Base-by-base conservation (phyloP, 2,113 vertebrate species). In the human region DNA sequence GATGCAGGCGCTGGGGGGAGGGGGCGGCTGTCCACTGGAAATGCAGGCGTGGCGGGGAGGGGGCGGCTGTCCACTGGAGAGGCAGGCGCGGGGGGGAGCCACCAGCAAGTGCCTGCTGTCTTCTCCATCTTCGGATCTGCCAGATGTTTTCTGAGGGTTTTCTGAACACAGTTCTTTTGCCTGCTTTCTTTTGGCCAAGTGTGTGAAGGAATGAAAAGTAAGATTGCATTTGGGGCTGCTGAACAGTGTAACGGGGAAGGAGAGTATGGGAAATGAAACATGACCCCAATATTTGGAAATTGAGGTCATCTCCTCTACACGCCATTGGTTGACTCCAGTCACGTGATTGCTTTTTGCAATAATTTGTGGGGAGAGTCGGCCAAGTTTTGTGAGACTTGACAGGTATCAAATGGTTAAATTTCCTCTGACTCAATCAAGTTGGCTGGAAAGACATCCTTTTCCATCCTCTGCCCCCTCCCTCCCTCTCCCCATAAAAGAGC, bases 231-330 rank as follows among this genome's bases (percentile, higher is more conserved):
- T 84, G 87, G 97, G 97, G 87, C 97, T 89, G 89, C 59, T 96
- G 93, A 90, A 96, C 97, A 40, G 97, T 89, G 83, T 94, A 97
- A 97, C 64, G 73, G n/a, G 86, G 86, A 92, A n/a, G 97, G 86
- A 45, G 94, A 50, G 90, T 97, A 95, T 97, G 98, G 88, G 86
- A 96, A 98, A 84, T 98, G 97, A 98, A 98, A 98, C 95, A 78
- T 96, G 97, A 98, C 96, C 98, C 97, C 96, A 30, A 96, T 95
- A 97, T 97, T 93, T 97, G 98, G 98, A 98, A 97, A 98, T 93
- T 96, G 98, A 97, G 94, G 98, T 98, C 98, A 98, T 97, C 97
- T 96, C 90, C 76, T 94, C 13, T 0, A n/a, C 32, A 6, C 12
- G 0, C 23, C 64, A 96, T 97, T 98, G 97, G 97, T 16, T 8